phyloP scores from a whole-genome alignment of 2,113 vertebrate genomes.

The Hippopotamus amphibius region DNA sequence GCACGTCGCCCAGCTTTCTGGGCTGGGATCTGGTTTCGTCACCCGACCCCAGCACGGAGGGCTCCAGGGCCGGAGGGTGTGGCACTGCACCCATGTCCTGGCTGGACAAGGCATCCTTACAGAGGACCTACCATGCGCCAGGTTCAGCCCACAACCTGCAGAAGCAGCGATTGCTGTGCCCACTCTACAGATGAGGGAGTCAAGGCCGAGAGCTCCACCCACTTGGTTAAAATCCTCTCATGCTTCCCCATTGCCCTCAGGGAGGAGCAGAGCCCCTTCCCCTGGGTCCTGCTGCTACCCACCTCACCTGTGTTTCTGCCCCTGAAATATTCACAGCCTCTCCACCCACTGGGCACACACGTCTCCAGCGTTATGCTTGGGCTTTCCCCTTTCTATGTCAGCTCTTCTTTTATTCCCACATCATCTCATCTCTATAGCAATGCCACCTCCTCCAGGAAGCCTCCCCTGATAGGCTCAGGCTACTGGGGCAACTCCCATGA shows the following conservation, averaged over 20 bases:
- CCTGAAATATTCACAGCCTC: background rate
- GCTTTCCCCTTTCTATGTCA: background rate
- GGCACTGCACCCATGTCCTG: background rate
- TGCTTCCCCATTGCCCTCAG: background rate
- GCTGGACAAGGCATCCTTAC: background rate
- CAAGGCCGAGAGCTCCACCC: fast-evolving
- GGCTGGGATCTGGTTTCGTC: constrained; percentile 42
- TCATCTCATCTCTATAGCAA: background rate
- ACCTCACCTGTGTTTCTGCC: fast-evolving
- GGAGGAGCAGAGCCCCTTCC: no score
- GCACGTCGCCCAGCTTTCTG: background rate
- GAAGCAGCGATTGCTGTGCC: background rate
- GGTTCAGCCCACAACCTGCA: fast-evolving
- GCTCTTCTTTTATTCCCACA: background rate
- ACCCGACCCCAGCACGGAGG: background rate
- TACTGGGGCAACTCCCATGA: background rate
- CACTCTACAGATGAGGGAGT: background rate
- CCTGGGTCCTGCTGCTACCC: background rate
- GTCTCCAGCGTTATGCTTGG: background rate
- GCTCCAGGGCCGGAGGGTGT: background rate
- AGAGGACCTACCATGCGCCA: background rate
- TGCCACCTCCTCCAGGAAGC: background rate
- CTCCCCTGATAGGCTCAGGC: background rate
- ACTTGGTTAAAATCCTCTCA: background rate
- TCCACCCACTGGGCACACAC: background rate